Conservation (phyloP, 2,113 vertebrate species). For the Nothocercus julius region DNA sequence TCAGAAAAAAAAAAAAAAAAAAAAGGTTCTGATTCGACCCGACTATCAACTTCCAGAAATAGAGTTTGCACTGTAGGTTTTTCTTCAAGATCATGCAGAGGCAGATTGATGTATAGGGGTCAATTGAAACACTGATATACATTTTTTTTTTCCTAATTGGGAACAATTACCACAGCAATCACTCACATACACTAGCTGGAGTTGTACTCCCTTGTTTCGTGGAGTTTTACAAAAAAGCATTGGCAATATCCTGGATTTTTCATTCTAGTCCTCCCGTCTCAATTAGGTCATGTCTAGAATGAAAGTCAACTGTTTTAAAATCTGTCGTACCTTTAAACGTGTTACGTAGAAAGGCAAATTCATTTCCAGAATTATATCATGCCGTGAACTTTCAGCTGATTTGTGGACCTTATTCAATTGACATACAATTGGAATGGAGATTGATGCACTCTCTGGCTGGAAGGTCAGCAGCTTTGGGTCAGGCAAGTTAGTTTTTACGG, state of each 20-base stretch:
- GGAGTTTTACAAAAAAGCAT: background rate
- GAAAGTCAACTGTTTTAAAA: background rate
- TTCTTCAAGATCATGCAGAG: background rate
- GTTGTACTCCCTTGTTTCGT: background rate
- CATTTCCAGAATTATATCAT: background rate
- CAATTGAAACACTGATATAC: background rate
- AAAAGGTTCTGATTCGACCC: background rate
- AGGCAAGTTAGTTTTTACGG: background rate
- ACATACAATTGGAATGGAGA: background rate
- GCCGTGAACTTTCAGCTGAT: background rate
- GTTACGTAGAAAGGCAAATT: background rate
- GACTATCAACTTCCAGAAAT: background rate
- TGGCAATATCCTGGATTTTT: background rate
- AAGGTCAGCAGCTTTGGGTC: background rate
- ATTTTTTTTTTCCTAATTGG: background rate
- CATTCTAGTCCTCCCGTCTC: background rate
- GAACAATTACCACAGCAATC: background rate
- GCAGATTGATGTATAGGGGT: background rate
- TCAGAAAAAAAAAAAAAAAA: too few relatives aligned
- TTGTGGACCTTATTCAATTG: background rate
- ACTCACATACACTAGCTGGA: background rate
- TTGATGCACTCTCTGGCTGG: background rate
- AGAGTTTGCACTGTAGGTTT: background rate
- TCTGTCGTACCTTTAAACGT: slow-evolving; percentile 11
- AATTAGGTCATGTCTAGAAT: slow-evolving; percentile 18